These are phyloP conservation scores for Catharus fuscescens DNA, from an alignment of 2,113 vertebrate genomes.

Conservation along the genomic window DNA sequence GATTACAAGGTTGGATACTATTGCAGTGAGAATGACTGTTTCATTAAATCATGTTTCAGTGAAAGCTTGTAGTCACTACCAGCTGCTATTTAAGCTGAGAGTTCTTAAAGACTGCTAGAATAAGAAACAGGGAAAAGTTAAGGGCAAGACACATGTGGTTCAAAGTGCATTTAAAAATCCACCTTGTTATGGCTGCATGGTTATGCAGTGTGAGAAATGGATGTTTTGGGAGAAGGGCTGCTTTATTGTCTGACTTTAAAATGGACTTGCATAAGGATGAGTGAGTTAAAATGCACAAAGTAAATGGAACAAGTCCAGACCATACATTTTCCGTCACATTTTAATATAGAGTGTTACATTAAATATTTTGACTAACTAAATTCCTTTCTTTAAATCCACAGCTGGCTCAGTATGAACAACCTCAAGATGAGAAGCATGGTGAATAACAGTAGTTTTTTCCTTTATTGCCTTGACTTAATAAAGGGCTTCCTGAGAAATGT, in stretches of 20 bases:
- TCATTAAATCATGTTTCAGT: not conserved
- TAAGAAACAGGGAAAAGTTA: not conserved
- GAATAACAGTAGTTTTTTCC: conserved; percentile 71
- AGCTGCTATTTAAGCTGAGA: not conserved
- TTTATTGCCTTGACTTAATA: conserved; percentile 73
- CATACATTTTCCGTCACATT: not conserved
- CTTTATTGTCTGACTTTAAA: not conserved
- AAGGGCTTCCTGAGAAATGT: conserved; percentile 77
- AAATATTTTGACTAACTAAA: conserved; percentile 44
- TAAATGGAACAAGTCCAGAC: not conserved
- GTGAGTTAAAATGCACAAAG: not conserved
- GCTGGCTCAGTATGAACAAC: conserved; percentile 89
- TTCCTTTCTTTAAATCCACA: conserved; percentile 74
- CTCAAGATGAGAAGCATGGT: conserved; percentile 78
- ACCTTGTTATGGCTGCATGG: not conserved
- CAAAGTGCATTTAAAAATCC: not conserved
- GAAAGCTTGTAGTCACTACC: not conserved
- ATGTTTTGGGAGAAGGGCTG: not conserved
- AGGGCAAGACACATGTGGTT: not conserved
- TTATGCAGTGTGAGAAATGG: not conserved
- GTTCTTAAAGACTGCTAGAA: not conserved
- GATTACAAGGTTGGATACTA: not conserved
- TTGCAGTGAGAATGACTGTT: not conserved
- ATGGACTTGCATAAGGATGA: not conserved
- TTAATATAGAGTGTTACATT: not conserved